These are phyloP conservation scores for Drosophila bunnanda DNA, from an alignment of 2,888 invertebrate species.

Conservation along the genomic window DNA sequence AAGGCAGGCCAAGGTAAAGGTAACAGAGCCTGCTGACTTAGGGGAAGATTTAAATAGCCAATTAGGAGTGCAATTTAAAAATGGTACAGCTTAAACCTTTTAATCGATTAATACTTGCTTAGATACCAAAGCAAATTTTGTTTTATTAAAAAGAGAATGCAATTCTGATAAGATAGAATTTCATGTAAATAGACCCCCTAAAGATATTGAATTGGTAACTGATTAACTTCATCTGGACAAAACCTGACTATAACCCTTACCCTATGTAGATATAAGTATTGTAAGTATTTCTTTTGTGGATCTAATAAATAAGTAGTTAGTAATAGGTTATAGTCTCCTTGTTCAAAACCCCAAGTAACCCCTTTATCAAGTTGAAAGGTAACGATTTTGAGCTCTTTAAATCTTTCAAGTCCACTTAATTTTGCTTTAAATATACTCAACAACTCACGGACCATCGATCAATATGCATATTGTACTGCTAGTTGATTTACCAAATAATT, in stretches of 20 bases:
- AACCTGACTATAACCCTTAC: no score
- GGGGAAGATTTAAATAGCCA: background rate
- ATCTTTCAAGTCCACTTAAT: slow-evolving; percentile 2
- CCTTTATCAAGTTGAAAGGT: no score
- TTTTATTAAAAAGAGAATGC: background rate
- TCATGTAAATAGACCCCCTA: no score
- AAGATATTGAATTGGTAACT: no score
- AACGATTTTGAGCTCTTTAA: background rate
- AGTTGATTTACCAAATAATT: slow-evolving; percentile 65
- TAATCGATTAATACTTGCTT: background rate
- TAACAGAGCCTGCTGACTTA: background rate
- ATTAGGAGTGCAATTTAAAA: slow-evolving; percentile 3
- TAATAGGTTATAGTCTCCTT: no score
- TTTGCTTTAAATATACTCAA: slow-evolving; percentile 4
- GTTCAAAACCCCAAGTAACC: background rate
- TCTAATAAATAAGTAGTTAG: no score
- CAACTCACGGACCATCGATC: slow-evolving; percentile 23
- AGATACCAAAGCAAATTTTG: background rate
- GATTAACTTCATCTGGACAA: no score
- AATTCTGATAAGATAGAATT: background rate
- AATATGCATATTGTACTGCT: slow-evolving; percentile 40
- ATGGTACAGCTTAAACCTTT: background rate
- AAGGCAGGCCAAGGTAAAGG: slow-evolving; percentile 48
- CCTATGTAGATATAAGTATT: no score
- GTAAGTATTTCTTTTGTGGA: no score